A percentile compares a stretch with the other conserved stretches of the same genome.
Evolutionary conservation across 2,113 vertebrate genomes (phyloP).

Genomic region (Anarhynchus alexandrinus): DNA sequence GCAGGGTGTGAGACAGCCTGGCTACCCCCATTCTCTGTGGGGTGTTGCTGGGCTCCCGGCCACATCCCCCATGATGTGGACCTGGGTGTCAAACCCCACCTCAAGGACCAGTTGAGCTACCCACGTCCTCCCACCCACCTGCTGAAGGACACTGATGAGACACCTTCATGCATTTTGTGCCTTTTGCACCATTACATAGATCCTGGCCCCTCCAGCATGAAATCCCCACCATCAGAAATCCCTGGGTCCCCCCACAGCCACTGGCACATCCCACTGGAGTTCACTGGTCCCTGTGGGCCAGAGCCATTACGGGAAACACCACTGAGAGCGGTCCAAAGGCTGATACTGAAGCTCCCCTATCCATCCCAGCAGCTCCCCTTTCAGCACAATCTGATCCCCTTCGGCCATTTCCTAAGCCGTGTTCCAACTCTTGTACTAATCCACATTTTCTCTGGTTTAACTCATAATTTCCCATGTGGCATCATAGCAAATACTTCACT

Average conservation of each 20-base stretch:
- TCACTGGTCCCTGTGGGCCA: not conserved
- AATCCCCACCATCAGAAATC: not conserved
- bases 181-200: not conserved
- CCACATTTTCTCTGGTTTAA: conserved; percentile 66
- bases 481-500: conserved; percentile 44
- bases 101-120: not conserved
- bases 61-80: not conserved
- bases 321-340: not conserved
- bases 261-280: not conserved
- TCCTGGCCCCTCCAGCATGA: not conserved
- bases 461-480: conserved; percentile 66
- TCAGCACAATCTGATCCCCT: conserved; percentile 46
- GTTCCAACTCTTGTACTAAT: conserved; percentile 49
- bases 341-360: not conserved
- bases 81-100: not conserved
- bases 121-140: rapidly evolving
- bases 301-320: not conserved
- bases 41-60: not conserved
- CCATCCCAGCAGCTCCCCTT: conserved; percentile 22
- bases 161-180: not conserved
- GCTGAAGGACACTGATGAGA: not conserved
- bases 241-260: not conserved
- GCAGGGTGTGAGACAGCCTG: not conserved
- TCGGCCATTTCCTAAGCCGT: conserved; percentile 33
- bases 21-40: not conserved